Evolutionary conservation across 1,140 invertebrate genomes (phyloP).

Genomic region (Atta cephalotes): DNA sequence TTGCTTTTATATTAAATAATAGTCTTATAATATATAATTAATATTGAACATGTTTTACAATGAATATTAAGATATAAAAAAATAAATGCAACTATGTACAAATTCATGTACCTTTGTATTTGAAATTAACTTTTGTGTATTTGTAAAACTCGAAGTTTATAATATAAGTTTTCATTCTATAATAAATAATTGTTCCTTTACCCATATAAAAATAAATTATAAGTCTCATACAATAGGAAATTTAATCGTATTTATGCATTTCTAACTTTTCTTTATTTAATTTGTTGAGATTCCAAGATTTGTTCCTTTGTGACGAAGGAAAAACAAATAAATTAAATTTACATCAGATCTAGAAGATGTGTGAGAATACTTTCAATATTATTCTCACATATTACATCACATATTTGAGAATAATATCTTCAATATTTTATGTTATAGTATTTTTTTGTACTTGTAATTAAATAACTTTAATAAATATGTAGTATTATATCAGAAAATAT

Average conservation of each 20-base stretch:
- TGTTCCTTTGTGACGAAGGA: neutral
- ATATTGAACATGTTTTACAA: slow-evolving; percentile 53
- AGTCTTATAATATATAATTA: slow-evolving; percentile 39
- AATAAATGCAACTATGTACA: slow-evolving; percentile 56
- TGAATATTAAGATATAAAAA: slow-evolving; percentile 53
- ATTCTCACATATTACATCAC: too few species aligned
- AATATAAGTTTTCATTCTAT: slow-evolving; percentile 55
- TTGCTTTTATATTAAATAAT: slow-evolving; percentile 47
- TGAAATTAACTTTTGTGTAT: slow-evolving; percentile 63
- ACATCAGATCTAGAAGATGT: neutral
- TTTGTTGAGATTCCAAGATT: neutral
- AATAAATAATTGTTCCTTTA: slow-evolving; percentile 38
- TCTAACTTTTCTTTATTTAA: neutral
- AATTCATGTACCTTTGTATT: slow-evolving; percentile 70
- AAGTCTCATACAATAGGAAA: neutral
- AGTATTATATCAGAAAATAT: neutral
- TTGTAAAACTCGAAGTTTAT: slow-evolving; percentile 61
- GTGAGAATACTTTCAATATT: neutral
- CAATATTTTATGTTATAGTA: neutral
- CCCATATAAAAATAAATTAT: slow-evolving; percentile 3
- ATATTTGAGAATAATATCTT: neutral
- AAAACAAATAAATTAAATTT: slow-evolving; percentile 17
- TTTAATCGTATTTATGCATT: neutral
- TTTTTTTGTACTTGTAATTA: neutral
- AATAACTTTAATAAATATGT: neutral